Conservation (phyloP, 92 coral and sea anemone genomes). For the Umimayanthus kanabou region DNA sequence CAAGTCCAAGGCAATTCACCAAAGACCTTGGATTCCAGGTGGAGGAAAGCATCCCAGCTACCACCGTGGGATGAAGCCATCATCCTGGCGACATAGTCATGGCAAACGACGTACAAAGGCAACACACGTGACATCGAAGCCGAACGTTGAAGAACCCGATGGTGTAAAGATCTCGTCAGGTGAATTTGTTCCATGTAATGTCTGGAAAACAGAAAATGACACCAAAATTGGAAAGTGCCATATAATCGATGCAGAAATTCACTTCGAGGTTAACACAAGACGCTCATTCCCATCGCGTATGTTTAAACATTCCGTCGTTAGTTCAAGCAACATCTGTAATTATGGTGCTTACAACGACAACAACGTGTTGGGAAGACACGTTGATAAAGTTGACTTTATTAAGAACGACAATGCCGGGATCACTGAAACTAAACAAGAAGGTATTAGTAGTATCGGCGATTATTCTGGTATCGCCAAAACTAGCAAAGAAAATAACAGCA, state of each 20-base stretch:
- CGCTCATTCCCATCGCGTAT: background rate
- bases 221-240: background rate
- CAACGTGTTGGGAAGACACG: background rate
- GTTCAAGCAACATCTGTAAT: background rate
- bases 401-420: too few relatives aligned
- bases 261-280: slow-evolving; percentile 2
- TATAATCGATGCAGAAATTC: background rate
- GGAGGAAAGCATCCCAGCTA: background rate
- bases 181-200: background rate
- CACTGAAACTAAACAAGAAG: background rate
- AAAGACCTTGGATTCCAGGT: background rate
- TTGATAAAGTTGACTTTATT: background rate
- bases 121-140: background rate
- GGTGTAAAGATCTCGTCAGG: background rate
- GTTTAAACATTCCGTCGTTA: background rate
- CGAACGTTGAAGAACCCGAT: background rate
- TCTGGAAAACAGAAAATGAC: background rate
- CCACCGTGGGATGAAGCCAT: background rate
- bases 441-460: too few relatives aligned
- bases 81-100: background rate
- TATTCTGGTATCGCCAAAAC: background rate
- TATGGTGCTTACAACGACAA: background rate
- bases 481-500: background rate
- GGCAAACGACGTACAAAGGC: background rate
- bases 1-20: background rate